Evolutionary conservation across 2,888 invertebrate species (phyloP).

Genomic region (Branchellion lobata): DNA sequence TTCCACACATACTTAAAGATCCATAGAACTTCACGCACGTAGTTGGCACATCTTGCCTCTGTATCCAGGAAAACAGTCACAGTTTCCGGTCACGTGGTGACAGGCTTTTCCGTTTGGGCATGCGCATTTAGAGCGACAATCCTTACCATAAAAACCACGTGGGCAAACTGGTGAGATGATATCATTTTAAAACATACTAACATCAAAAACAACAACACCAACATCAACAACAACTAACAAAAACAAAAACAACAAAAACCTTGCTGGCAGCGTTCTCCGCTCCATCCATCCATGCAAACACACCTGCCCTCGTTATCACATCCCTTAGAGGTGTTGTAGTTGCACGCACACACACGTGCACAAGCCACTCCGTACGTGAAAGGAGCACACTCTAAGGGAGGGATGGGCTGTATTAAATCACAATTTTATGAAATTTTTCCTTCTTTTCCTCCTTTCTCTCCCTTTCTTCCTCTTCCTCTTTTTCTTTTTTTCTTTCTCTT

Average conservation of each 20-base stretch:
- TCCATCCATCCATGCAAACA: slow-evolving; percentile 7
- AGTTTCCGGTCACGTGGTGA: slow-evolving; percentile 71
- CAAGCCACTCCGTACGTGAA: background rate
- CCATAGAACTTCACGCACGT: background rate
- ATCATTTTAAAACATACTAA: too few relatives aligned
- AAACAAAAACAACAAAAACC: too few relatives aligned
- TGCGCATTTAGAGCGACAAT: slow-evolving; percentile 65
- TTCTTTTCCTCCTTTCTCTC: background rate
- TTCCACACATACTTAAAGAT: background rate
- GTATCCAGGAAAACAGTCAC: slow-evolving; percentile 66
- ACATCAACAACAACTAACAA: too few relatives aligned
- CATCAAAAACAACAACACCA: too few relatives aligned
- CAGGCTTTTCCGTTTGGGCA: slow-evolving; percentile 62
- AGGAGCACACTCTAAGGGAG: background rate
- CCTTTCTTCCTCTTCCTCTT: too few relatives aligned
- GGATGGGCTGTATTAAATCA: background rate
- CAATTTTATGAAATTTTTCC: background rate
- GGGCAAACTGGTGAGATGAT: background rate
- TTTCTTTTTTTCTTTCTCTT: too few relatives aligned
- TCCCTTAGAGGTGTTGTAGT: background rate
- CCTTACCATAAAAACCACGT: slow-evolving; percentile 60
- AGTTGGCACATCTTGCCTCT: slow-evolving; percentile 55
- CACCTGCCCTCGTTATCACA: slow-evolving; percentile 4
- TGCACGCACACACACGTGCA: background rate
- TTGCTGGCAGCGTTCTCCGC: background rate